Evolutionary conservation across 2,797 vertebrate genomes (phyloP), one percentile per base, ranked within the genome.

Genomic region (Spatula clypeata): DNA sequence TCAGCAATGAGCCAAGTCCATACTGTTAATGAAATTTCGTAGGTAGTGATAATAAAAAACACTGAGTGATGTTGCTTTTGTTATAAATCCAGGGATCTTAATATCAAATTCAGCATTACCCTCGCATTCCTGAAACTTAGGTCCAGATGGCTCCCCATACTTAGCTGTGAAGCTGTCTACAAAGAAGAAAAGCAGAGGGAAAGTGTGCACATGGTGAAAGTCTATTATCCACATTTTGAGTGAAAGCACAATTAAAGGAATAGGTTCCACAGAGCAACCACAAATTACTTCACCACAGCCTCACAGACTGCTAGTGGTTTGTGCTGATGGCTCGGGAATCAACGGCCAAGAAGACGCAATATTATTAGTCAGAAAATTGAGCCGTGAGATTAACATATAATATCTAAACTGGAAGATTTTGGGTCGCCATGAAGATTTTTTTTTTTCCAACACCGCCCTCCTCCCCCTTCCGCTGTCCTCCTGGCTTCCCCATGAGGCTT

Each of bases 11-110:
- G 61, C 74, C 84, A 92, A 76, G 47, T 54, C 69, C 81, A 69
- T 74, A 38, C 11, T 54, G 11, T 54, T 69, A 77, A 91, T 80
- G 67, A 67, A 79, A 89, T 76, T 93, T 89, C 80, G 79, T 89
- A 57, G 83, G 73, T 26, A 53, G 57, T 9, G 60, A 66, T 87
- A 89, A 79, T 49, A 91, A 88, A 80, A 51, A 71, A 69, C 29
- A 79, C 45, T 45, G 61, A 93, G 47, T 23, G 7, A 40, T 47
- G 23, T 47, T 24, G 2, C 65, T 65, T 91, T 77, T n/a, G 40
- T 83, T 85, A 71, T 69, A 92, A 95, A 91, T 87, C 49, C 57
- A 82, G 67, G 40, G 26, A 66, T 2, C 11, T 61, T 62, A 49
- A 85, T 74, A 85, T 34, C 73, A 57, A 51, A 49, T 57, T 71